A percentile compares a stretch with the other conserved stretches of the same genome.
Evolutionary conservation across 1,140 invertebrate species (phyloP).

Genomic region (Matsumurasca onukii): DNA sequence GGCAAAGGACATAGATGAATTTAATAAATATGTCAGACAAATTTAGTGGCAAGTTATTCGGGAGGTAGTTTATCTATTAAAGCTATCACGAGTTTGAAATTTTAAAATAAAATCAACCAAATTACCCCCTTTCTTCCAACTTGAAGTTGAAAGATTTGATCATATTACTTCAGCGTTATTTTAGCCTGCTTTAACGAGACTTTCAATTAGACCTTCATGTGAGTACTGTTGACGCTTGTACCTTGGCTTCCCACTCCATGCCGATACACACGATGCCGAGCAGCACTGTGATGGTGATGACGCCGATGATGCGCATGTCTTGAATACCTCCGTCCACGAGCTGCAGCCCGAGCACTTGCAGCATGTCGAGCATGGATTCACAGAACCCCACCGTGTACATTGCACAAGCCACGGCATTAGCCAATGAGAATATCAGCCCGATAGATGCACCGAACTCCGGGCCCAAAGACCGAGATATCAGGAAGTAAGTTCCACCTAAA

Average conservation of each 20-base stretch:
- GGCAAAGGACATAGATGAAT: too few species aligned
- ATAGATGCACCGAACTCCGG: slow-evolving; percentile 95
- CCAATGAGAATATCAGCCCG: slow-evolving; percentile 84
- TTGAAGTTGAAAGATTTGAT: too few species aligned
- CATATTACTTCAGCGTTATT: too few species aligned
- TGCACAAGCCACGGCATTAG: slow-evolving; percentile 95
- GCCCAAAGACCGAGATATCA: slow-evolving; percentile 94
- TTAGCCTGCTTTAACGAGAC: too few species aligned
- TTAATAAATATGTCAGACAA: too few species aligned
- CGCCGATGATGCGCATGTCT: slow-evolving; percentile 65
- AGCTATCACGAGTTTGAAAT: too few species aligned
- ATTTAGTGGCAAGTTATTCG: too few species aligned
- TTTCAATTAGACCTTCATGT: too few species aligned
- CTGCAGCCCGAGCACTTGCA: slow-evolving; percentile 52
- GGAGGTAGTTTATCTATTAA: too few species aligned
- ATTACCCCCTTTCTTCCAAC: too few species aligned
- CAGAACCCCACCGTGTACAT: slow-evolving; percentile 99
- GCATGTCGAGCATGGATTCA: slow-evolving; percentile 78
- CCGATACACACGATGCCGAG: slow-evolving; percentile 83
- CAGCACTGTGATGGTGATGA: slow-evolving; percentile 73
- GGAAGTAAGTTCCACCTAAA: slow-evolving; percentile 93
- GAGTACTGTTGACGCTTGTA: too few species aligned
- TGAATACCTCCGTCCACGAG: slow-evolving; percentile 63
- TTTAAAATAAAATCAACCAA: too few species aligned
- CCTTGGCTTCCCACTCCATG: slow-evolving; percentile 89